Base-by-base conservation (phyloP, 2,888 invertebrate species). In the Eupithecia subfuscata region DNA sequence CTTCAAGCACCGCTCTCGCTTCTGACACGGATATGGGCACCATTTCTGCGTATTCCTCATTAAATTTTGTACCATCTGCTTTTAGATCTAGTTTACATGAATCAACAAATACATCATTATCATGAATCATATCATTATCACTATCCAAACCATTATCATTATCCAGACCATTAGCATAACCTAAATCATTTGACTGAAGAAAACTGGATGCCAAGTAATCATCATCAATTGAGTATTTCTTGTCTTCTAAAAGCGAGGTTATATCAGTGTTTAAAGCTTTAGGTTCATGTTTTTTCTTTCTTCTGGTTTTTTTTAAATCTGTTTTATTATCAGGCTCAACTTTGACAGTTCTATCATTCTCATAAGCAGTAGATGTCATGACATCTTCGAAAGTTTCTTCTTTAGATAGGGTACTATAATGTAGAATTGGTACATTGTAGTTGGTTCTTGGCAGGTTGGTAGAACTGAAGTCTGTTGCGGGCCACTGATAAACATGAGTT, bases 1-100 rank as follows among this genome's bases (percentile, higher is more conserved):
- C 87, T 74, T 92, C 93, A 7, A 88, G 82, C 0, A 87, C 94
- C 11, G 93, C 93, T 71, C 87, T 87, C 0, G 93, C 91, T 75
- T 95, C 94, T 73, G 88, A 89, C 12, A 86, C 84, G 0, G 91
- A 86, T 76, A 94, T 88, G 0, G 91, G 90, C 8, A 89, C 83
- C 75, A 93, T 83, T n/a, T 82, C 87, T 1, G 92, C 94, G 84
- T 92, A 95, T 76, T 94, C 93, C 69, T 90, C 89, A 25, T 92
- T 88, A 52, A 92, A 84, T 72, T 85, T 87, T 0, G 87, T 85
- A 0, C 91, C 92, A 75, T 92, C 92, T 0, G 80, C 87, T 64
- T 86, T 84, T 56, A 85, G 77, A n/a, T 81, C 79, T 22, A 75
- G 34, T 70, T 71, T 76, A 77, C 34, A 80, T 71, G 56, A 69